phyloP scores from a whole-genome alignment of 2,888 invertebrate species.

The Eupithecia centaureata region DNA sequence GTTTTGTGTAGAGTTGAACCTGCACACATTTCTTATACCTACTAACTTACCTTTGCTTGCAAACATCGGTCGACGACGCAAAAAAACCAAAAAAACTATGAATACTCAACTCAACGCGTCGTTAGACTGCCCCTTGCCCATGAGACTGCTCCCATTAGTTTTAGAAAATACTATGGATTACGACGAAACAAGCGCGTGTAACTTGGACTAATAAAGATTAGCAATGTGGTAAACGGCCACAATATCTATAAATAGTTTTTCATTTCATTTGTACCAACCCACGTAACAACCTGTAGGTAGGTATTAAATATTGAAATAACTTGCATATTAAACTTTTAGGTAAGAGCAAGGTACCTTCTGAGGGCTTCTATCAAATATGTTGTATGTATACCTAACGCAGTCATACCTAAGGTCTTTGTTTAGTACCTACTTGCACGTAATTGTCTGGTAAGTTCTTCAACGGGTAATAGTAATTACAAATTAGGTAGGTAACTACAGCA shows the following conservation, averaged over 20 bases:
- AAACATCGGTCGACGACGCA: conserved; percentile 68
- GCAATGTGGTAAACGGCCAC: conserved; percentile 75
- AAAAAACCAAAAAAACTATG: conserved; percentile 65
- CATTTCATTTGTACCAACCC: background rate
- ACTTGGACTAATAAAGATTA: conserved; percentile 73
- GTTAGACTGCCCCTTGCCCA: conserved; percentile 68
- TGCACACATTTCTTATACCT: conserved; percentile 81
- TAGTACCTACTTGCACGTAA: too few relatives aligned
- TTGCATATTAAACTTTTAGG: too few relatives aligned
- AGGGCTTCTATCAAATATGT: too few relatives aligned
- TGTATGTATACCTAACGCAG: too few relatives aligned
- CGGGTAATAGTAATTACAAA: too few relatives aligned
- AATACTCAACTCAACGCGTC: conserved; percentile 63
- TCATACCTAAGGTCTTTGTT: too few relatives aligned
- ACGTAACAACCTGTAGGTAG: too few relatives aligned
- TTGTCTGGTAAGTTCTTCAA: too few relatives aligned
- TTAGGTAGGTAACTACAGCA: too few relatives aligned
- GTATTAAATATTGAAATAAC: too few relatives aligned
- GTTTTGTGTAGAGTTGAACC: conserved; percentile 77
- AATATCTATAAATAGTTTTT: conserved; percentile 40
- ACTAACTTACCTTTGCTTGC: conserved; percentile 64
- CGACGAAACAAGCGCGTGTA: conserved; percentile 71
- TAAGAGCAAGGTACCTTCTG: too few relatives aligned
- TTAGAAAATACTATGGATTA: conserved; percentile 62
- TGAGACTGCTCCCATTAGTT: conserved; percentile 79